These are phyloP conservation scores for Hemiscyllium ocellatum DNA, from an alignment of 2,113 vertebrate genomes.

Conservation along the genomic window DNA sequence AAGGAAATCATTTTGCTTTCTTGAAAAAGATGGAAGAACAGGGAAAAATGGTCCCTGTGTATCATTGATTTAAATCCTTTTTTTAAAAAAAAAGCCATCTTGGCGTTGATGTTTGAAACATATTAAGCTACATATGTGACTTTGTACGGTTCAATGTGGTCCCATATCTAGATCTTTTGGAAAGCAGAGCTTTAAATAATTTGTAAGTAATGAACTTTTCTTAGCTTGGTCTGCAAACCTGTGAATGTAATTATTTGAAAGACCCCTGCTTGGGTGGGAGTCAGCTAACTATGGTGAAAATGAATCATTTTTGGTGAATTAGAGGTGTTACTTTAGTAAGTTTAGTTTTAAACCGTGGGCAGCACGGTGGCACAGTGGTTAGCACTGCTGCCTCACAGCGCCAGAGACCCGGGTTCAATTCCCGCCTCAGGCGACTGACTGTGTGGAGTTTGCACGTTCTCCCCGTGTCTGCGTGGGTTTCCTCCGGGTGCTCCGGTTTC, in stretches of 20 bases:
- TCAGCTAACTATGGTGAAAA: not conserved
- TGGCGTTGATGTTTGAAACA: not conserved
- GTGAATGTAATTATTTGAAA: not conserved
- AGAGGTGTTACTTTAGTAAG: not conserved
- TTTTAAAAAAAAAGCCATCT: not conserved
- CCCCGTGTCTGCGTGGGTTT: too few relatives aligned
- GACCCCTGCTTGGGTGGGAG: not conserved
- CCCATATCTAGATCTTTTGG: not conserved
- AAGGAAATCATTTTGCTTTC: too few relatives aligned
- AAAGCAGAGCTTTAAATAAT: not conserved
- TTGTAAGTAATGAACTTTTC: not conserved
- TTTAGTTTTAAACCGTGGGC: not conserved
- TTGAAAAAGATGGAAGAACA: not conserved
- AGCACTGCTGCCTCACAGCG: too few relatives aligned
- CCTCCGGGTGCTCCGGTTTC: too few relatives aligned
- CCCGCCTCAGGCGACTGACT: too few relatives aligned
- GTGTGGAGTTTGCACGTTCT: too few relatives aligned
- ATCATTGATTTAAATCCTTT: not conserved
- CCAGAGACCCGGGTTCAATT: too few relatives aligned
- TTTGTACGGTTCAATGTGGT: not conserved
- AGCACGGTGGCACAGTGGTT: too few relatives aligned
- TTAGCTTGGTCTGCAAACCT: not conserved
- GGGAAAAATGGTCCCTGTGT: not conserved
- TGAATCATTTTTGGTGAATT: too few relatives aligned
- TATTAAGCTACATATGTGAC: not conserved